Evolutionary conservation across 1,140 invertebrate species (phyloP), one percentile per base, ranked within the genome.

Genomic region (Pseudomyrmex pallidus): DNA sequence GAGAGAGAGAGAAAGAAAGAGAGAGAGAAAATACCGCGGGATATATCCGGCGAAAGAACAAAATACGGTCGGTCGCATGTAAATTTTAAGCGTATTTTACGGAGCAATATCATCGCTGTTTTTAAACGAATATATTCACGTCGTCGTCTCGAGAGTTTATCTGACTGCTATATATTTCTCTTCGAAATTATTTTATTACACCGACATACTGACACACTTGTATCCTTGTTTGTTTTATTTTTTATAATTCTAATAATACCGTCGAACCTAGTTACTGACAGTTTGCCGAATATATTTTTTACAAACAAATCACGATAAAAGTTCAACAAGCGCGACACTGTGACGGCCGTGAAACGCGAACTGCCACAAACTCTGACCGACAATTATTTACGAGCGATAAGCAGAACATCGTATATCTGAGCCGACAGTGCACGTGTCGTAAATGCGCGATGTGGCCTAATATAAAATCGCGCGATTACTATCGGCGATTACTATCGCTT

Each of bases 381-480:
- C 54, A 80, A 72, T 77, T 78, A 78, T 78, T 78, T 78, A 78
- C 54, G 66, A 15, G 64, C 64, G 44, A 74, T 74, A 74, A 52
- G 35, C 3, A 46, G 46, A 80, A 17, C 66, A 50, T 80, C 54
- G 66, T 72, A 70, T 70, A 80, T 80, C 66, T 59, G 72, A 44
- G 44, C 66, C 46, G 76, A 80, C 20, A 35, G 13, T 35, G 35
- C 35, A 35, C 35, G 8, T 7, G n/a, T 20, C 54, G 15, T 78
- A 70, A 78, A 70, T n/a, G 20, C 10, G 15, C 66, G 64, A 78
- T 70, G 59, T 54, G 64, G 44, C 7, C 15, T 56, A 70, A 20
- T 66, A 59, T 80, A 80, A 80, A 78, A 61, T 78, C 66, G 15
- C 54, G 44, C 54, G 64, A 78, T 78, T 35, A 59, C 20, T 22